Base-by-base conservation (phyloP, 2,113 vertebrate species). In the Salvelinus sp. region DNA sequence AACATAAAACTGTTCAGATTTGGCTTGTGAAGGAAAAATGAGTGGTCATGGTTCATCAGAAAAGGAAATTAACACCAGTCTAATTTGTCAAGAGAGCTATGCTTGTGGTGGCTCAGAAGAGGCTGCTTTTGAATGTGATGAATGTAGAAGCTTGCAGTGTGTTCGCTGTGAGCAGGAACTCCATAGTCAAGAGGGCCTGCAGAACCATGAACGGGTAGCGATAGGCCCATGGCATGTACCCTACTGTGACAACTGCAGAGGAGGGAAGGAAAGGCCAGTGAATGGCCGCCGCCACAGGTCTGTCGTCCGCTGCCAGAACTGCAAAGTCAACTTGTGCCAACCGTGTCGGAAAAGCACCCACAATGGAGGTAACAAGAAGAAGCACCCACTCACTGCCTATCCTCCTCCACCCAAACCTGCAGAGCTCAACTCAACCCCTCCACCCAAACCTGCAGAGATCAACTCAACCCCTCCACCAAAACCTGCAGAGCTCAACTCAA, bases 271-370 rank as follows among this genome's bases (percentile, higher is more conserved):
- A 0, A 54, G 67, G 68, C 79, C 82, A 28, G 92, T 91, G 7
- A 87, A 74, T 0, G 86, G 89, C 25, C 90, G 89, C 0, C 92
- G 93, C 79, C 92, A 94, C 69, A 92, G 95, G 66, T 95, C 97
- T 6, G 93, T 92, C 0, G 93, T 96, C 75, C 93, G 96, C 85
- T 98, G 97, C 90, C 96, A 96, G 92, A 92, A 92, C 70, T 98
- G 97, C 91, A 97, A 96, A 88, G 90, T 95, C 69, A 97, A 97
- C 86, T 82, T 98, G 79, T 98, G 97, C 6, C 82, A 94, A 78
- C 96, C 96, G 67, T 98, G 97, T 89, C 96, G 97, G 91, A 98
- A 96, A 91, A 94, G 95, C 80, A 96, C 93, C 10, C 97, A 98
- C 78, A 93, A 94, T 4, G 95, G 96, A 30, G 95, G 95, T 13